Evolutionary conservation across 1,140 invertebrate genomes (phyloP), one percentile per base, ranked within the genome.

Genomic region (Drosophila persimilis): DNA sequence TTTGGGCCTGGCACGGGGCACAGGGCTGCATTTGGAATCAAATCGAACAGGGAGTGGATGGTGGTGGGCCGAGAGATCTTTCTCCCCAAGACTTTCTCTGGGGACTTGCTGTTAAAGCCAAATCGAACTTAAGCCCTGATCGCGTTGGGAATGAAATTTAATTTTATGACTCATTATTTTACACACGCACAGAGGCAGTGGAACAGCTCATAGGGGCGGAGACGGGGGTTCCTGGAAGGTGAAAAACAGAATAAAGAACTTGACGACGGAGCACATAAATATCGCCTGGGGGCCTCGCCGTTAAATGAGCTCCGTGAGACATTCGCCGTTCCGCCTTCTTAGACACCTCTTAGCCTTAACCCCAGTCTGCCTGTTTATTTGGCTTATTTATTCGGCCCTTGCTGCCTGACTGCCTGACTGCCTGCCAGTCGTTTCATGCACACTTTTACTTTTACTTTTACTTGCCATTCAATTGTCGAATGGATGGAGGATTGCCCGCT

Each of bases 121-220:
- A 69, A 81, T 73, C 47, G 58, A 69, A 73, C 43, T 46, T 44
- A 35, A 15, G 44, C 6, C 20, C 48, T 9, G 62, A 20, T 46
- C 45, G 58, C 57, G 53, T 11, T 48, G 61, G 52, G 60, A 77
- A 67, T 77, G 70, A 77, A 81, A 81, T 77, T 77, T 81, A 81
- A 81, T 81, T 80, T 85, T 85, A 85, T 80, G 80, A 85, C 76
- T 85, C 80, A 80, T 85, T 85, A 85, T 85, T 63, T 75, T 46
- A 58, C 66, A 67, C 78, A 73, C 73, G 58, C 59, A 64, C 47
- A 65, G 55, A 31, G 20, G 20, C 20, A 1, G 20, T 20, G 2
- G 20, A 20, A 20, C 1, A 20, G 20, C 1, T 1, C 20, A 20
- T 20, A 6, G 15, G 2, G 43, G 6, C 0, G 7, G 13, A 4